These are phyloP conservation scores for Drosophila insularis DNA, from an alignment of 1,140 invertebrate species.

Conservation along the genomic window DNA sequence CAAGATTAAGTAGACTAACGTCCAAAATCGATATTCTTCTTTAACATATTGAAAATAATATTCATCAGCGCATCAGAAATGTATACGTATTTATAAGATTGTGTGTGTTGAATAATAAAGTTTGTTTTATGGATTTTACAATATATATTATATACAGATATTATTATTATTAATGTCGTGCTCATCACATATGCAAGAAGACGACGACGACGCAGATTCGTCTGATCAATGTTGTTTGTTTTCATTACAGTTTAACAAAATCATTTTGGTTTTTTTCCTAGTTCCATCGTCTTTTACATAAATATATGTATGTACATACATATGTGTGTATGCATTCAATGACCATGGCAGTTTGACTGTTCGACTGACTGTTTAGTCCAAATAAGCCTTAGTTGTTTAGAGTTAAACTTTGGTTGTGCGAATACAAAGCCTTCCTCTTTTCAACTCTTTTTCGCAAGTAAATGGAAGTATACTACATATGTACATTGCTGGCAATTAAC, in stretches of 20 bases:
- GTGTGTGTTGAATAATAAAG: constrained; percentile 19
- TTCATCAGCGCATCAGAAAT: constrained; percentile 4
- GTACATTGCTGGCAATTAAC: too few relatives aligned
- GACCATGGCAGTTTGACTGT: neutral
- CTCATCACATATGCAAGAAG: neutral
- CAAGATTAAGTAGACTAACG: constrained; percentile 50
- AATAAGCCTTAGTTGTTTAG: neutral
- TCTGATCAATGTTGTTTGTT: neutral
- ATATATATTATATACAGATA: neutral
- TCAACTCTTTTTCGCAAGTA: too few relatives aligned
- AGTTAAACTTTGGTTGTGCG: neutral
- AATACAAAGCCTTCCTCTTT: neutral
- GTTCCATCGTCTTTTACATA: neutral
- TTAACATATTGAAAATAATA: constrained; percentile 11
- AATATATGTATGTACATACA: neutral
- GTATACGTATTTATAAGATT: constrained; percentile 16
- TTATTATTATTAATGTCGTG: neutral
- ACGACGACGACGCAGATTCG: neutral
- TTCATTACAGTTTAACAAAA: constrained; percentile 4
- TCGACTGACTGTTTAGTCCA: neutral
- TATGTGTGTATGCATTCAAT: neutral
- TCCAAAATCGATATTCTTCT: constrained; percentile 5
- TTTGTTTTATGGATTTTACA: constrained; percentile 5
- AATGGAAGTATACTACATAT: too few relatives aligned
- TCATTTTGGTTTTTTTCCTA: neutral